phyloP scores from a whole-genome alignment of 2,888 invertebrate genomes.

The Dilophus febrilis region DNA sequence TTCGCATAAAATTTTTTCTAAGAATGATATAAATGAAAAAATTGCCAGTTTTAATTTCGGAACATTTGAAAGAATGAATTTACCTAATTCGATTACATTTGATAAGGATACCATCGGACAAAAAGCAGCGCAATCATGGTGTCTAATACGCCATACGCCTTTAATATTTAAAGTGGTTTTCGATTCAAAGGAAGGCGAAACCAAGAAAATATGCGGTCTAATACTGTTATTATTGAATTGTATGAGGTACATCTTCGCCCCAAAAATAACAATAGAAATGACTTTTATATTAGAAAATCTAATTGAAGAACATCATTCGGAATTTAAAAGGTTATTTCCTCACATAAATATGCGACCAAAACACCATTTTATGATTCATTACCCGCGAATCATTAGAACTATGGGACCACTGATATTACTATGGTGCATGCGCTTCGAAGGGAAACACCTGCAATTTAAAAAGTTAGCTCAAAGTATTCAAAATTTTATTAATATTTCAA shows the following conservation, averaged over 20 bases:
- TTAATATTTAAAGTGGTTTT: conserved; percentile 1
- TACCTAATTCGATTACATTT: conserved; percentile 7
- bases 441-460: too few relatives aligned
- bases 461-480: conserved; percentile 1
- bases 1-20: conserved; percentile 1
- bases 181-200: background rate
- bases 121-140: conserved; percentile 10
- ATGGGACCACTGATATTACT: too few relatives aligned
- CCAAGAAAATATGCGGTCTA: background rate
- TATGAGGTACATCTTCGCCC: conserved; percentile 1
- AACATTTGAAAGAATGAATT: conserved; percentile 5
- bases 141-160: conserved; percentile 2
- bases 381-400: too few relatives aligned
- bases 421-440: conserved; percentile 4
- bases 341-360: background rate
- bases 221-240: background rate
- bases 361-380: too few relatives aligned
- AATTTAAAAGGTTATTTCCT: background rate
- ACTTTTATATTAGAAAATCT: background rate
- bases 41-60: conserved; percentile 10
- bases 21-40: conserved; percentile 8
- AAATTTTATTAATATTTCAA: conserved; percentile 2
- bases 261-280: background rate
- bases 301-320: background rate
- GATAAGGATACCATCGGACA: conserved; percentile 8